Conservation (phyloP, 2,113 vertebrate genomes). For the Chaetodon auriga region DNA sequence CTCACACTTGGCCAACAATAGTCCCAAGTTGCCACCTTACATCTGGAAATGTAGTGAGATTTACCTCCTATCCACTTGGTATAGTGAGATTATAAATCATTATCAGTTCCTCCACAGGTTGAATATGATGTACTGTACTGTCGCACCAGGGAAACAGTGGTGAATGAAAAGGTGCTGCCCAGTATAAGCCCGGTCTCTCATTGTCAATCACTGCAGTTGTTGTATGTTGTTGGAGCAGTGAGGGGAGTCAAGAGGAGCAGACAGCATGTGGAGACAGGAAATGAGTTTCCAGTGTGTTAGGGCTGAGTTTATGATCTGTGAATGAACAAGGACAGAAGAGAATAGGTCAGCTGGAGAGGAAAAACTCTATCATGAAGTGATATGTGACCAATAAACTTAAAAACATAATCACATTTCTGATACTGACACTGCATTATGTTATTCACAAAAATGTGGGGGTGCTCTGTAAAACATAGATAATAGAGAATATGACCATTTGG, state of each 20-base stretch:
- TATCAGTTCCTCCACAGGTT: background rate
- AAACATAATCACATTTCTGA: background rate
- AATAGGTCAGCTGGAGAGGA: conserved; percentile 12
- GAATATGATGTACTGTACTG: background rate
- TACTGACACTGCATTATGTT: background rate
- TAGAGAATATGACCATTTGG: too few relatives aligned
- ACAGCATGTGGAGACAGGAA: conserved; percentile 49
- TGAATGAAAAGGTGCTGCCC: conserved; percentile 19
- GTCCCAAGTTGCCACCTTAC: background rate
- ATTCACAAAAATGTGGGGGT: too few relatives aligned
- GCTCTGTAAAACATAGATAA: too few relatives aligned
- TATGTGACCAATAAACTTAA: background rate
- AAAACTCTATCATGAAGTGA: background rate
- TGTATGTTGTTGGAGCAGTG: conserved; percentile 12
- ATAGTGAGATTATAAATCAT: too few relatives aligned
- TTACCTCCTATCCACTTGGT: too few relatives aligned
- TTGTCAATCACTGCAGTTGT: conserved; percentile 26
- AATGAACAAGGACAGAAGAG: conserved; percentile 31
- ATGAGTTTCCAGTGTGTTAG: conserved; percentile 49
- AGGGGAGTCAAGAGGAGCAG: conserved; percentile 20
- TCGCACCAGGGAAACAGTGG: background rate
- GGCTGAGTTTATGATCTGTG: conserved; percentile 50
- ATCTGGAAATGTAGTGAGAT: background rate
- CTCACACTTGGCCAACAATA: too few relatives aligned
- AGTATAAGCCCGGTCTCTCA: background rate